Base-by-base conservation (phyloP, 2,797 vertebrate genomes). In the Buceros bicornis region DNA sequence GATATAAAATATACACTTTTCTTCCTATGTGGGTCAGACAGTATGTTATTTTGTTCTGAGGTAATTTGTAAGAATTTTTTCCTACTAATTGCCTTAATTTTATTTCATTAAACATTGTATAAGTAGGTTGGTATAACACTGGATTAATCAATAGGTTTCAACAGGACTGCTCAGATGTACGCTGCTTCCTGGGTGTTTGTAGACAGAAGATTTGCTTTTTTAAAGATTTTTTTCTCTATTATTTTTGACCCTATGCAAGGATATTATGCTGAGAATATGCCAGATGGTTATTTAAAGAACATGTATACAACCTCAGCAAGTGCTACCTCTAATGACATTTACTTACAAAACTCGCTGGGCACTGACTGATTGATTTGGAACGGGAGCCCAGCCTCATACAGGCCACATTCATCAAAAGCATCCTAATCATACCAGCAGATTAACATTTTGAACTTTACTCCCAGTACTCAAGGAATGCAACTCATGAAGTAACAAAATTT, bases 391-490 rank as follows among this genome's bases (percentile, higher is more conserved):
- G 74, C 9, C 43, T 77, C 58, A 65, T 58, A 47, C 40, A 89
- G 71, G 72, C 5, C 43, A 74, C 81, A 77, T 89, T 79, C 74
- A 96, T 65, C 78, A 91, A 82, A 88, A 80, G 60, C 51, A 89
- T 67, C 84, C 64, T 87, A 87, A 72, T 90, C 74, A 80, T 50
- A 82, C 51, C 61, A 93, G 82, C 56, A 13, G 73, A 88, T 89
- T 91, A 89, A 85, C 76, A 92, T 69, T 87, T 81, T 95, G 85
- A 93, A 94, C 89, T 90, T 83, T 72, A 66, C 47, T 94, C 61
- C 43, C 42, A 57, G 72, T 60, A 86, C 51, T 53, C 69, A 88
- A 83, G 40, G 65, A 93, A 96, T 56, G 73, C 69, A 91, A 82
- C 65, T 88, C 8, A 29, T 9, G 37, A 71, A 92, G 89, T 70